Conservation (phyloP, 2,888 invertebrate species). For the Pedicia rivosa region DNA sequence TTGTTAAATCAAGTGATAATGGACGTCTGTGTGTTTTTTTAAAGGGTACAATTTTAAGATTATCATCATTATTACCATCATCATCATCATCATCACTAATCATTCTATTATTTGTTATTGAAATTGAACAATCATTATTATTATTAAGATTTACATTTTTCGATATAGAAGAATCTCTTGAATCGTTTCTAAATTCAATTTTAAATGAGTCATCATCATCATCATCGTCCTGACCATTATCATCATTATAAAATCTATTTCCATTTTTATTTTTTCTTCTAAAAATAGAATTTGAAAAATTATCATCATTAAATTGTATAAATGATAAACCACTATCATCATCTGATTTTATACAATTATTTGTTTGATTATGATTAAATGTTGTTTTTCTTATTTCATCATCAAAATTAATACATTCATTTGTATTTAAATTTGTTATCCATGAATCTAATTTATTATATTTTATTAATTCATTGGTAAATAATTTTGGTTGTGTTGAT, state of each 20-base stretch:
- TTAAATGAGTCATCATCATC: constrained; percentile 27
- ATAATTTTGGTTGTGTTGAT: neutral
- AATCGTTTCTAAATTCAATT: constrained; percentile 27
- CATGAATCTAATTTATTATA: constrained; percentile 12
- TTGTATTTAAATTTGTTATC: constrained; percentile 12
- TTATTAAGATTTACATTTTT: constrained; percentile 12
- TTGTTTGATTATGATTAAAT: constrained; percentile 14
- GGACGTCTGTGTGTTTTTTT: constrained; percentile 22
- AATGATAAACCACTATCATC: constrained; percentile 24
- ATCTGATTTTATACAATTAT: too few species aligned
- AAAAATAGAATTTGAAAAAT: neutral
- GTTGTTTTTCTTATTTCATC: constrained; percentile 12
- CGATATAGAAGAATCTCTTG: constrained; percentile 7
- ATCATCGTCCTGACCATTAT: too few species aligned
- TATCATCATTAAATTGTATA: constrained; percentile 24
- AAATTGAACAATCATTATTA: neutral
- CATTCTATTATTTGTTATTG: constrained; percentile 1
- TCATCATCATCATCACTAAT: constrained; percentile 11
- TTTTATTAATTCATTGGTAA: constrained; percentile 5
- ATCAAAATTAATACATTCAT: constrained; percentile 8
- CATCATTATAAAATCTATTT: neutral
- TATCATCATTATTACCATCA: neutral
- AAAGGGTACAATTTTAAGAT: constrained; percentile 14
- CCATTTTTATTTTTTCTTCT: neutral
- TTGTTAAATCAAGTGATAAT: constrained; percentile 23